Evolutionary conservation across 53 echinoderm and acorn worm species (phyloP).

Genomic region (Zoroaster sp.): DNA sequence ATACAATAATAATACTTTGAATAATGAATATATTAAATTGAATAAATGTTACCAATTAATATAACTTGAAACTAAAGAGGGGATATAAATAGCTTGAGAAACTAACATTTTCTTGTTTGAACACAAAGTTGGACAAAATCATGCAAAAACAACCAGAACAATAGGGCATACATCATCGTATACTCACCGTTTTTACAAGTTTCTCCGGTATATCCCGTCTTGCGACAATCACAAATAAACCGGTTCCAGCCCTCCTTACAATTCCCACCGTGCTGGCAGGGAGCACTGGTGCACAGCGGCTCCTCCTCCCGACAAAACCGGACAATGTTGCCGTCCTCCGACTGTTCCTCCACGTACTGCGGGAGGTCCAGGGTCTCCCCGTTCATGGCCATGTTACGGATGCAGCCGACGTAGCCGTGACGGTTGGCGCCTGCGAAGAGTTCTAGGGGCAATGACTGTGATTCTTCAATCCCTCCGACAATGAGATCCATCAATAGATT

Average conservation of each 20-base stretch:
- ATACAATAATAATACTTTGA: too few species aligned
- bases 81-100: neutral
- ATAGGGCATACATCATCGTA: neutral
- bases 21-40: too few species aligned
- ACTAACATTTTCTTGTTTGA: neutral
- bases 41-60: neutral
- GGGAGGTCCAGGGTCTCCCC: constrained; percentile 75
- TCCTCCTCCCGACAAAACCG: constrained; percentile 76
- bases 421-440: constrained; percentile 77
- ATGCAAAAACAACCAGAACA: neutral
- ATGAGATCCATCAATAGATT: constrained; percentile 80
- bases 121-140: too few species aligned
- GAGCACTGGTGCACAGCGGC: constrained; percentile 64
- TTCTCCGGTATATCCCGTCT: constrained; percentile 89
- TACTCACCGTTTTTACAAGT: constrained; percentile 83
- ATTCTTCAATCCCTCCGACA: constrained; percentile 83
- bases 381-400: constrained; percentile 86
- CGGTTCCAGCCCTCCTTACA: constrained; percentile 98
- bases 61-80: neutral
- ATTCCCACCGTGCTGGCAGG: constrained; percentile 80
- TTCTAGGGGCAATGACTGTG: constrained; percentile 73
- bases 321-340: constrained; percentile 60
- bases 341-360: constrained; percentile 61
- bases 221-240: constrained; percentile 92
- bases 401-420: constrained; percentile 90